These are phyloP conservation scores for Fregata magnificens DNA, from an alignment of 2,113 vertebrate species.

Conservation along the genomic window DNA sequence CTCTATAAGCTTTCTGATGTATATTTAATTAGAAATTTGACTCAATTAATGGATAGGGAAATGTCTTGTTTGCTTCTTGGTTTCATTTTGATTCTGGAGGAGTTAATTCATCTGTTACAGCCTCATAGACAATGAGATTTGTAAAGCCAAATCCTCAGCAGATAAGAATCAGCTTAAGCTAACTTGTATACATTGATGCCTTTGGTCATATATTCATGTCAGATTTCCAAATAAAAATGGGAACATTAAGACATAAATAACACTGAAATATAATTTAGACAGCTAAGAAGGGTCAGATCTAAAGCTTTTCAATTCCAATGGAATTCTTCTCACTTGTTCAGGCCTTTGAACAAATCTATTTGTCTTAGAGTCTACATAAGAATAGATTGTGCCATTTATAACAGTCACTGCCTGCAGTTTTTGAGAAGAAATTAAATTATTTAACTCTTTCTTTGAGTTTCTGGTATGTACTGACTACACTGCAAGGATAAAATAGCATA, in stretches of 20 bases:
- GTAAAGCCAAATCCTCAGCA: neutral
- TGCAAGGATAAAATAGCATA: neutral
- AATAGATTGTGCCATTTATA: neutral
- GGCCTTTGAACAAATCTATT: neutral
- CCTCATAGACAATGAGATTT: neutral
- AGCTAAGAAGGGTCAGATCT: neutral
- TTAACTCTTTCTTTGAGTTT: neutral
- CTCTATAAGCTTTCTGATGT: neutral
- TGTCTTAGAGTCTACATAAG: neutral
- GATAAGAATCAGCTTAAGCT: neutral
- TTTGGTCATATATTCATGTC: neutral
- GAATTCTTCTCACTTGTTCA: neutral
- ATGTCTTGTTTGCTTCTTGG: neutral
- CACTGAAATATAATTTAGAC: neutral
- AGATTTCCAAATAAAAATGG: neutral
- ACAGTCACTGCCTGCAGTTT: neutral
- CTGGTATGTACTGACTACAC: neutral
- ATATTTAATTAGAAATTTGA: conserved; percentile 7
- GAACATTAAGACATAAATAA: neutral
- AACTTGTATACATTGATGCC: neutral
- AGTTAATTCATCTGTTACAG: neutral
- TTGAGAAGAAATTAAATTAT: conserved; percentile 14
- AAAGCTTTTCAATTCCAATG: neutral
- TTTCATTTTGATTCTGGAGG: neutral
- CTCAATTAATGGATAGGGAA: neutral